Conservation (phyloP, 2,888 invertebrate genomes). For the Drosophila putrida region DNA sequence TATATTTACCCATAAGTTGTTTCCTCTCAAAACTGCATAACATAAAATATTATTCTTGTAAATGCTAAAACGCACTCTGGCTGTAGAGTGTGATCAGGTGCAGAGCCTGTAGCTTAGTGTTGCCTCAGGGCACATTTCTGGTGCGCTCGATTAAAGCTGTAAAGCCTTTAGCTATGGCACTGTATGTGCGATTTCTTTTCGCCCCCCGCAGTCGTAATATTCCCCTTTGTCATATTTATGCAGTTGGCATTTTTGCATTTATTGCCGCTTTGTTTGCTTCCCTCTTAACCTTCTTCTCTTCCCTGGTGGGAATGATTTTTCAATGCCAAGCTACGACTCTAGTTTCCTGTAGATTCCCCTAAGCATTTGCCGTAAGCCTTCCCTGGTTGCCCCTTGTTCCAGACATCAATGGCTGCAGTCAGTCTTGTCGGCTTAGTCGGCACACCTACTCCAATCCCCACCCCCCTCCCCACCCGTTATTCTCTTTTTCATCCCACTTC, state of each 20-base stretch:
- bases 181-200: not conserved
- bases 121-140: conserved; percentile 42
- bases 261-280: conserved; percentile 58
- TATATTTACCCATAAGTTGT: not conserved
- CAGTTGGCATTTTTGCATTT: conserved; percentile 74
- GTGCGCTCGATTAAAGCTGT: conserved; percentile 74
- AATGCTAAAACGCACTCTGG: not conserved
- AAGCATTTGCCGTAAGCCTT: conserved; percentile 31
- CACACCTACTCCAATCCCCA: conserved; percentile 20
- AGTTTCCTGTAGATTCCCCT: conserved; percentile 48
- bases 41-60: not conserved
- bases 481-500: not conserved
- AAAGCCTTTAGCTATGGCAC: conserved; percentile 42
- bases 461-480: not conserved
- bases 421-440: conserved; percentile 74
- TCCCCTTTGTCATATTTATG: conserved; percentile 63
- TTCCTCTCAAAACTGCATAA: not conserved
- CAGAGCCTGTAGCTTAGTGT: conserved; percentile 25
- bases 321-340: conserved; percentile 67
- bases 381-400: conserved; percentile 19
- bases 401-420: conserved; percentile 55
- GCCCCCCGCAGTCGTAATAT: not conserved
- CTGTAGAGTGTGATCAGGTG: conserved; percentile 29
- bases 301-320: conserved; percentile 66
- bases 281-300: conserved; percentile 1